Evolutionary conservation across 2,113 vertebrate species (phyloP).

Genomic region (Xyliphius kryptos): DNA sequence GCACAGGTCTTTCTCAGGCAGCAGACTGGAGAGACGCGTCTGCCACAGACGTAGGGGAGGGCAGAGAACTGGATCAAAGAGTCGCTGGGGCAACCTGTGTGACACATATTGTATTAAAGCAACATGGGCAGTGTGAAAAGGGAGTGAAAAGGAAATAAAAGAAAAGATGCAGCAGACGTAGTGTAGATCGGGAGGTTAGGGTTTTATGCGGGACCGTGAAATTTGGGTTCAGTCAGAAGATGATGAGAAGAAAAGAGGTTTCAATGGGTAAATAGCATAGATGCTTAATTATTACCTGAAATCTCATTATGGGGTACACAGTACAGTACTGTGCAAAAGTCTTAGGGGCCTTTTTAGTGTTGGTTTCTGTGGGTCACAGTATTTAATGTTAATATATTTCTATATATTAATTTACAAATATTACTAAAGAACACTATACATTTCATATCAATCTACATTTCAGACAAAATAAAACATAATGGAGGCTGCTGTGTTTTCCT

Average conservation of each 20-base stretch:
- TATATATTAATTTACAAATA: too few species aligned
- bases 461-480: too few species aligned
- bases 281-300: too few species aligned
- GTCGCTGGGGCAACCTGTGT: constrained; percentile 67
- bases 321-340: too few species aligned
- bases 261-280: too few species aligned
- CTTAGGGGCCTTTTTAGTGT: too few species aligned
- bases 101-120: constrained; percentile 68
- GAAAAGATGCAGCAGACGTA: constrained; percentile 45
- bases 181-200: constrained; percentile 46
- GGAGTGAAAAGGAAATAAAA: constrained; percentile 49
- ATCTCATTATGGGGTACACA: not conserved
- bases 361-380: too few species aligned
- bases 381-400: too few species aligned
- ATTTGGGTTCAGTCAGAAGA: constrained; percentile 2
- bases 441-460: too few species aligned
- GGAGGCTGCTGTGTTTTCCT: too few species aligned
- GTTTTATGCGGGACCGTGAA: constrained; percentile 9
- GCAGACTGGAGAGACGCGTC: constrained; percentile 45
- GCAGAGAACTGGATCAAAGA: constrained; percentile 66
- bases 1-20: constrained; percentile 43
- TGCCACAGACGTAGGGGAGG: constrained; percentile 35
- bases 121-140: constrained; percentile 60
- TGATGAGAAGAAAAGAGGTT: not conserved
- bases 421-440: too few species aligned